Evolutionary conservation across 2,113 vertebrate genomes (phyloP).

Genomic region (Penelope pileata): DNA sequence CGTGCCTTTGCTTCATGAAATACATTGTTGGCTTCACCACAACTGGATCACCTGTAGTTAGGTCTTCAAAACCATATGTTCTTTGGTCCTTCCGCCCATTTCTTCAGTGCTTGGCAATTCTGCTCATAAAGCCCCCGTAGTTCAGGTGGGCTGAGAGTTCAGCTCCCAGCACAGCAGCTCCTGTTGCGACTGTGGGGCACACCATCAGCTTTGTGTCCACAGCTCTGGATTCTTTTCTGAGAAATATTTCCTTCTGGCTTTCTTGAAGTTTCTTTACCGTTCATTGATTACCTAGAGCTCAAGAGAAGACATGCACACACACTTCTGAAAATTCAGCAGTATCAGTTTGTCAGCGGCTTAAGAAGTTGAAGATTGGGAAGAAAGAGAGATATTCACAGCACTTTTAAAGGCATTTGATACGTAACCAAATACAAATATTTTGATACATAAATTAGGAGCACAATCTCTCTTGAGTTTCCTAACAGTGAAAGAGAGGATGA

Average conservation of each 20-base stretch:
- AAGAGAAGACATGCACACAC: neutral
- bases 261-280: neutral
- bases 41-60: neutral
- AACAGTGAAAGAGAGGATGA: neutral
- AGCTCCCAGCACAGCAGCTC: neutral
- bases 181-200: neutral
- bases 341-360: neutral
- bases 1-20: neutral
- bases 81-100: neutral
- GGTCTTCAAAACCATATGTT: neutral
- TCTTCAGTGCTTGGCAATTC: neutral
- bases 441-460: neutral
- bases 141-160: neutral
- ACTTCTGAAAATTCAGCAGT: neutral
- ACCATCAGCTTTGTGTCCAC: neutral
- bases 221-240: neutral
- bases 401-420: neutral
- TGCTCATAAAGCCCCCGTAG: neutral
- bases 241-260: neutral
- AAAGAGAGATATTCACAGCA: neutral
- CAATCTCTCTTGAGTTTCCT: neutral
- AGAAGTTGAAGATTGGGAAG: neutral
- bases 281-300: neutral
- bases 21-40: accelerated
- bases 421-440: neutral